Evolutionary conservation across 1,140 invertebrate genomes (phyloP), one percentile per base, ranked within the genome.

Genomic region (Phortica variegata): DNA sequence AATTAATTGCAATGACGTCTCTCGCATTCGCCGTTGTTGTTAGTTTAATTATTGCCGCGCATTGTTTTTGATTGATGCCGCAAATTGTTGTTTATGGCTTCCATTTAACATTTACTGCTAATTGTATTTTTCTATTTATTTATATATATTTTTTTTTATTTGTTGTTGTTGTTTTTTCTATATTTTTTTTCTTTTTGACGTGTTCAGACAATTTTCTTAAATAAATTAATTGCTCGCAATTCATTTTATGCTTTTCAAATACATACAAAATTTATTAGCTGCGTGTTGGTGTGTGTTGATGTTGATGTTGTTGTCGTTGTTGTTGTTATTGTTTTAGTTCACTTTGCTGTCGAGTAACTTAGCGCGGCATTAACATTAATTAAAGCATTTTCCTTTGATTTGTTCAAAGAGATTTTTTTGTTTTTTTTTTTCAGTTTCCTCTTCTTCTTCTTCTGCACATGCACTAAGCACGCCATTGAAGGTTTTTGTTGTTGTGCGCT

Each of bases 341-440:
- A n/a, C 10, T 26, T 26, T 26, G 5, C 23, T 26, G 23, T 43
- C 40, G 40, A 4, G 6, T 31, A n/a, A 44, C 23, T 23, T 44
- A 42, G 44, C 41, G 51, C 49, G 10, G 46, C 68, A 68, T 68
- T 49, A 62, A 58, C 60, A 68, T 63, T 66, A 66, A 63, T 68
- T 63, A 60, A 47, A 26, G 10, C 10, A 26, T 26, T 26, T 26
- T 26, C 10, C 23, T 26, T 26, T 26, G n/a, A n/a, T n/a, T n/a
- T n/a, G n/a, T n/a, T n/a, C n/a, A n/a, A n/a, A n/a, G n/a, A n/a
- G n/a, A n/a, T n/a, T n/a, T n/a, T n/a, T n/a, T 26, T 6, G 10
- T 26, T 10, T 26, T 26, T 26, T 26, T 26, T 26, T 6, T 10
- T 26, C 23, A 26, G 10, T 5, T 26, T 26, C 10, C 10, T 26